Percentiles rank a stretch among this genome's conserved stretches.
These are phyloP conservation scores for Embidobia sp. DNA, from an alignment of 2,888 invertebrate species.

Conservation along the genomic window DNA sequence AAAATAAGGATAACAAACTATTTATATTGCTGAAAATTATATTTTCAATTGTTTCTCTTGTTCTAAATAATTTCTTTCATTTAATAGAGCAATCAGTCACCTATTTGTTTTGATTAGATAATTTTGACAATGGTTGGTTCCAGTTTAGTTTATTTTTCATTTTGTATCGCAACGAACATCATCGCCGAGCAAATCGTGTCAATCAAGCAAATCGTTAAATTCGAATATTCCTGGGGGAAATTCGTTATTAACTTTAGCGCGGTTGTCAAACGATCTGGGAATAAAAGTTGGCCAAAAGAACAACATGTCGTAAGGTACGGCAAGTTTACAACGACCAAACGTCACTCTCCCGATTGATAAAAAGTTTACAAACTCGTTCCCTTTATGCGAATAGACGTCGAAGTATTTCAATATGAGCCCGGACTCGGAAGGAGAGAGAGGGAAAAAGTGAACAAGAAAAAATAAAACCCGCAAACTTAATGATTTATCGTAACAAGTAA, in stretches of 20 bases:
- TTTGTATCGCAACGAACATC: not conserved
- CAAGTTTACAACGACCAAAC: conserved; percentile 46
- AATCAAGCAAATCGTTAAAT: conserved; percentile 39
- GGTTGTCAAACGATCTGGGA: conserved; percentile 49
- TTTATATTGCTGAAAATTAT: too few relatives aligned
- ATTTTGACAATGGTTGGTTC: too few relatives aligned
- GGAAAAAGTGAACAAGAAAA: conserved; percentile 6
- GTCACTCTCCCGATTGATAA: conserved; percentile 52
- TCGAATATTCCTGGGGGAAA: conserved; percentile 43
- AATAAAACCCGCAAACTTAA: conserved; percentile 27
- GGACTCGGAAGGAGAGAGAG: too few relatives aligned
- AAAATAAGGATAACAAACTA: too few relatives aligned
- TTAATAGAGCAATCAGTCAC: too few relatives aligned
- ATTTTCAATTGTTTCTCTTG: too few relatives aligned
- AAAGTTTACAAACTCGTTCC: conserved; percentile 51
- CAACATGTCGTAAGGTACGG: conserved; percentile 49
- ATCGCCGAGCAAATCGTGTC: conserved; percentile 14
- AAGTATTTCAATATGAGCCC: conserved; percentile 47
- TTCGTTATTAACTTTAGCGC: conserved; percentile 54
- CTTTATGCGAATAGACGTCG: conserved; percentile 41
- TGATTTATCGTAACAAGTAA: conserved; percentile 47
- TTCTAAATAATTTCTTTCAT: too few relatives aligned
- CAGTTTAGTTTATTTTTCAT: too few relatives aligned
- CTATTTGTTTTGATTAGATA: too few relatives aligned
- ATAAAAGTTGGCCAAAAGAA: conserved; percentile 47